These are phyloP conservation scores for Pocota personata DNA, from an alignment of 2,888 invertebrate species.

Conservation along the genomic window DNA sequence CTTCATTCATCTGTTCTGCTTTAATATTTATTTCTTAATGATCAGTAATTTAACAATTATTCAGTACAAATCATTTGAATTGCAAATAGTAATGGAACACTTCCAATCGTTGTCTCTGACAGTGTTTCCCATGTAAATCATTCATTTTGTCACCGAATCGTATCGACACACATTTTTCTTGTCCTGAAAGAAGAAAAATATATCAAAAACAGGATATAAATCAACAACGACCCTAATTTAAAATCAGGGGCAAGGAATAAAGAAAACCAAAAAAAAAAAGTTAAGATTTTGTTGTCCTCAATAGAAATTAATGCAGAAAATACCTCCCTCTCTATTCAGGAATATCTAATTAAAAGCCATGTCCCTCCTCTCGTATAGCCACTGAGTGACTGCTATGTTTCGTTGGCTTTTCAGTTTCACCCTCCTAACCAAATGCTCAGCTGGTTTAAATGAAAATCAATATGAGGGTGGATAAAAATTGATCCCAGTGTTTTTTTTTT, in stretches of 20 bases:
- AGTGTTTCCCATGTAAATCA: constrained; percentile 36
- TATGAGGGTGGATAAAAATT: constrained; percentile 58
- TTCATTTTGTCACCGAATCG: constrained; percentile 41
- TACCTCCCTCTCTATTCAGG: constrained; percentile 59
- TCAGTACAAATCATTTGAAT: constrained; percentile 59
- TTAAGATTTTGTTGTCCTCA: constrained; percentile 25
- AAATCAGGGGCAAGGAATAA: constrained; percentile 60
- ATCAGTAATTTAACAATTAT: constrained; percentile 59
- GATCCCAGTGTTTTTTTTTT: constrained; percentile 27
- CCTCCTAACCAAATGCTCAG: constrained; percentile 25
- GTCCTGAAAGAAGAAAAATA: constrained; percentile 50
- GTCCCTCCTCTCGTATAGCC: constrained; percentile 58
- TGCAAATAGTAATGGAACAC: constrained; percentile 23
- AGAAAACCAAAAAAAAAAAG: constrained; percentile 40
- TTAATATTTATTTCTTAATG: constrained; percentile 24
- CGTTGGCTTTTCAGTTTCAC: constrained; percentile 38
- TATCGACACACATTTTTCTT: constrained; percentile 61
- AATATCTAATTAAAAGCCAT: constrained; percentile 73
- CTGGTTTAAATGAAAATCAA: constrained; percentile 69
- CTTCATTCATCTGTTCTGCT: not conserved
- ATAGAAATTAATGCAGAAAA: constrained; percentile 55
- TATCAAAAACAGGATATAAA: constrained; percentile 55
- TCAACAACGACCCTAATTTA: constrained; percentile 70
- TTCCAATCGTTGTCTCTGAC: constrained; percentile 7
- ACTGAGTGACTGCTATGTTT: constrained; percentile 63